phyloP scores from a whole-genome alignment of 2,888 invertebrate species.

The Coecobrya sp. region DNA sequence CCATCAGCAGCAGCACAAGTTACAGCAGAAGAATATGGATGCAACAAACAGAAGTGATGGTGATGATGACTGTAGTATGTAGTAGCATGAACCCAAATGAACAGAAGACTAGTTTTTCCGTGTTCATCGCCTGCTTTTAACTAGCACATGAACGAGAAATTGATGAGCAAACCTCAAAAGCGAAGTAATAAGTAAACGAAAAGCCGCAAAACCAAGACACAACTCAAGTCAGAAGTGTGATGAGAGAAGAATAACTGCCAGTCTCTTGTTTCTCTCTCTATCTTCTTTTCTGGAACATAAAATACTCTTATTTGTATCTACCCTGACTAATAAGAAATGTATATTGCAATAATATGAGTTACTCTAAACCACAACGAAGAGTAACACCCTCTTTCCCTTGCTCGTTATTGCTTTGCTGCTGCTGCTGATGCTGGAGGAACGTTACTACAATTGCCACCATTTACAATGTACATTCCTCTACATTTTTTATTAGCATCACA shows the following conservation, averaged over 20 bases:
- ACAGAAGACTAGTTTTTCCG: neutral
- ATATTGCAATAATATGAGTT: slow-evolving; percentile 70
- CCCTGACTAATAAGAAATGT: slow-evolving; percentile 54
- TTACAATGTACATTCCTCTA: slow-evolving; percentile 21
- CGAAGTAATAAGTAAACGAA: slow-evolving; percentile 61
- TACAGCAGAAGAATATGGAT: slow-evolving; percentile 4
- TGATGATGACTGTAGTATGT: neutral
- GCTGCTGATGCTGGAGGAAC: slow-evolving; percentile 48
- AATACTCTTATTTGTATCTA: neutral
- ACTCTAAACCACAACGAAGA: slow-evolving; percentile 61
- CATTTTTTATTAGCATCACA: slow-evolving; percentile 58
- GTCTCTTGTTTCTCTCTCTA: slow-evolving; percentile 15
- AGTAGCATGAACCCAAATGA: slow-evolving; percentile 64
- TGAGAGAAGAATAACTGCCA: slow-evolving; percentile 66
- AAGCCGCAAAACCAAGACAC: slow-evolving; percentile 76
- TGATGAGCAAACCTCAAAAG: slow-evolving; percentile 60
- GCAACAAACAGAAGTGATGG: slow-evolving; percentile 48
- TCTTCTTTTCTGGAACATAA: slow-evolving; percentile 37
- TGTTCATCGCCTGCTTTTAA: slow-evolving; percentile 1
- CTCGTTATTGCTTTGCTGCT: slow-evolving; percentile 34
- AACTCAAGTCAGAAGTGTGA: neutral
- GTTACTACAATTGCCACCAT: slow-evolving; percentile 13
- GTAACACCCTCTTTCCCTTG: slow-evolving; percentile 64
- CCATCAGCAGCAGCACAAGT: slow-evolving; percentile 45
- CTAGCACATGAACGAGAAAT: slow-evolving; percentile 51